Evolutionary conservation across 2,797 vertebrate genomes (phyloP), one percentile per base, ranked within the genome.

Genomic region (Poecilia picta): DNA sequence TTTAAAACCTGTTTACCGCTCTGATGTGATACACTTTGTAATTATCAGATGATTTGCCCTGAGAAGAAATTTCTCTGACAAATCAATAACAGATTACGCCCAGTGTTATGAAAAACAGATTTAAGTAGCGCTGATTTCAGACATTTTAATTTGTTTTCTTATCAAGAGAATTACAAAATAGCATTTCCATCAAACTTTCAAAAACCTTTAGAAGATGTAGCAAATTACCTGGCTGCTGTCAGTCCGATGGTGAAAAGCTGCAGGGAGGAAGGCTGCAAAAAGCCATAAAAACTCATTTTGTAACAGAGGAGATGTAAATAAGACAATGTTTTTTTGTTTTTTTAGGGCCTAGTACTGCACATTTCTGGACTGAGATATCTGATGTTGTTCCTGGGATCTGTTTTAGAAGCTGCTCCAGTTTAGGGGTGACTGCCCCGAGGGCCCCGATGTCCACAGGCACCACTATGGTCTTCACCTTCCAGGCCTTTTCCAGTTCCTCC

Each of bases 1-100:
- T 92, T 89, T 75, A 87, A 72, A 89, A 84, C 80, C 85, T 85
- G 85, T 91, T 88, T 92, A 86, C 84, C 83, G 87, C 81, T 91
- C 82, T 83, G 85, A 88, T 72, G 78, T 75, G 85, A 86, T 81
- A 68, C 76, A 75, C 85, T 73, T 76, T 85, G 53, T 88, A 88
- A 89, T 92, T 81, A 89, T 82, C 78, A 77, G 71, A 73, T 31
- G 62, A 78, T 87, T 85, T 66, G 78, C 87, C 84, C 85, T 83
- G 72, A 73, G 78, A 80, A 89, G 81, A 72, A 83, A 78, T 33
- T 31, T 87, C 82, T 87, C 83, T 64, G 59, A 78, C 80, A 74
- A 88, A 84, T 85, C 84, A 83, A 71, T 84, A 81, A 83, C 73
- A 45, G 82, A 88, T 88, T 83, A 89, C 74, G 72, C 73, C 84